Evolutionary conservation across 2,113 vertebrate species (phyloP).

Genomic region (Pseudopipra pipra): DNA sequence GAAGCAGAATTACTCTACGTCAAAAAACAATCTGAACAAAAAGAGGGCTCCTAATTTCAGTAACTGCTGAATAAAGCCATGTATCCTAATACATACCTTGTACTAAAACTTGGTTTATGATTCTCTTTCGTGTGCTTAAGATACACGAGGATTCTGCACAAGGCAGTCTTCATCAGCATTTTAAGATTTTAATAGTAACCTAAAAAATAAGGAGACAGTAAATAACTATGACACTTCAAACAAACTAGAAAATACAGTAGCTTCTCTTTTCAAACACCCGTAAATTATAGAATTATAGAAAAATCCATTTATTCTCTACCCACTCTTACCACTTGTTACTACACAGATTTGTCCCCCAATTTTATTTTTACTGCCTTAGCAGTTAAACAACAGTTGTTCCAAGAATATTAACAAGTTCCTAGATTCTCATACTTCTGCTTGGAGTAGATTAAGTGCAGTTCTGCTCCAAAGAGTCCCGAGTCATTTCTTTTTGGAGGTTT

Average conservation of each 20-base stretch:
- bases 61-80: background rate
- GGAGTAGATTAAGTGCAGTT: background rate
- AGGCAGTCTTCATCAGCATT: constrained; percentile 44
- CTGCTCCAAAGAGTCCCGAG: background rate
- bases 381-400: background rate
- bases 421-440: background rate
- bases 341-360: background rate
- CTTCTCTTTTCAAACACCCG: background rate
- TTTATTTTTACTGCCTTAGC: background rate
- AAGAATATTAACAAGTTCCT: background rate
- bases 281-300: background rate
- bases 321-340: background rate
- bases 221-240: background rate
- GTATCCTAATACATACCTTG: background rate
- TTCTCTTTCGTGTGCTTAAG: background rate
- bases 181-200: constrained; percentile 31
- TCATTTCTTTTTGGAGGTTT: background rate
- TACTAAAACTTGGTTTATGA: background rate
- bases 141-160: background rate
- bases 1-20: background rate
- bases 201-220: constrained; percentile 47
- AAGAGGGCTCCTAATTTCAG: background rate
- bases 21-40: background rate
- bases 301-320: background rate
- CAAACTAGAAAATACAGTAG: background rate